Evolutionary conservation across 1,140 invertebrate genomes (phyloP).

Genomic region (Nylanderia fulva): DNA sequence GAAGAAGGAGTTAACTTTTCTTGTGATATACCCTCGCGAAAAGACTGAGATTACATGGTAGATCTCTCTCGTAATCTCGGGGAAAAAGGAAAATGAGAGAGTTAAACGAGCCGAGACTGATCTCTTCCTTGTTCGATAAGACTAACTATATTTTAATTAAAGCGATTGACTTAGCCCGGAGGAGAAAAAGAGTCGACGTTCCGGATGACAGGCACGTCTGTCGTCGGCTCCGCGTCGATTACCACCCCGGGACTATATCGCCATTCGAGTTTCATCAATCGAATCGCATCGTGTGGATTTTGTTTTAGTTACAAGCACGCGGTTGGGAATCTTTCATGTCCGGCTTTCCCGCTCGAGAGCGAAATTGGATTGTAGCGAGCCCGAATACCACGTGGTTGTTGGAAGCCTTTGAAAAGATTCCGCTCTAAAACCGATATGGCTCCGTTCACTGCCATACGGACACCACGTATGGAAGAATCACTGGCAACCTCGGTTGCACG

Average conservation of each 20-base stretch:
- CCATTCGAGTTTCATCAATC: conserved; percentile 49
- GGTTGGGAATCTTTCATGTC: conserved; percentile 44
- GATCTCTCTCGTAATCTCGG: neutral
- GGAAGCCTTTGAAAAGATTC: conserved; percentile 49
- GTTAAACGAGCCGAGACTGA: neutral
- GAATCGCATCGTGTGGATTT: conserved; percentile 39
- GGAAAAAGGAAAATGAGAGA: neutral
- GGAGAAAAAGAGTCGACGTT: conserved; percentile 14
- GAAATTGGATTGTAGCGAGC: conserved; percentile 59
- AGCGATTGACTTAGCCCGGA: conserved; percentile 15
- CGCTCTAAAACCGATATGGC: conserved; percentile 23
- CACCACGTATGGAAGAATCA: conserved; percentile 44
- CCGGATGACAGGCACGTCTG: conserved; percentile 1
- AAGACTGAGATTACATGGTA: neutral
- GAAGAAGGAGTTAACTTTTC: neutral
- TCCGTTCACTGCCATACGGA: conserved; percentile 16
- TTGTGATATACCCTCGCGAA: neutral
- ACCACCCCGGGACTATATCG: conserved; percentile 34
- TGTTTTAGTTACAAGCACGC: conserved; percentile 49
- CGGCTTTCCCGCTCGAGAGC: conserved; percentile 14
- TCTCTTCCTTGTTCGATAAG: neutral
- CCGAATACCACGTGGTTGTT: conserved; percentile 38
- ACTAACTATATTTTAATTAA: conserved; percentile 36
- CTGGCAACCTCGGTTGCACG: neutral
- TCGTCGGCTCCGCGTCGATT: neutral